Conservation (phyloP, 2,113 vertebrate species). For the Struthidea cinerea region DNA sequence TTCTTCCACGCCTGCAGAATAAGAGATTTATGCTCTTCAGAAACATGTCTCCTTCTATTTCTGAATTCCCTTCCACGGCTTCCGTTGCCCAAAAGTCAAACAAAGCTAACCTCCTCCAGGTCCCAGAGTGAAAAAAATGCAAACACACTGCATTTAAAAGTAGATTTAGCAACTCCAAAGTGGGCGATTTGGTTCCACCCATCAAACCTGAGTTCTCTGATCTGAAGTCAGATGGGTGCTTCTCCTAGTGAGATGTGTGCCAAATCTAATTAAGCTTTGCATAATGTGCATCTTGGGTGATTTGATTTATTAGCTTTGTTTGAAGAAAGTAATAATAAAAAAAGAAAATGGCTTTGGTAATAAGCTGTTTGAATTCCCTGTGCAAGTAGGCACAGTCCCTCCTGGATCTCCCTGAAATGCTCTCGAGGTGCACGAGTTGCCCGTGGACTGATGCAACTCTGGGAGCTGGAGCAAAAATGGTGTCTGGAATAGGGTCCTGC, state of each 20-base stretch:
- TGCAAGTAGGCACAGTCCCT: constrained; percentile 58
- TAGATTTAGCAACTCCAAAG: constrained; percentile 64
- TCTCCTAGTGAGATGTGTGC: constrained; percentile 27
- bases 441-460: not conserved
- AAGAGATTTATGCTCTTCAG: constrained; percentile 27
- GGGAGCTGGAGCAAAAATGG: not conserved
- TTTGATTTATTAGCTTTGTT: constrained; percentile 70
- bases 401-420: constrained; percentile 37
- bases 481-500: not conserved
- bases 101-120: constrained; percentile 38
- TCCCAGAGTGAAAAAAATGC: constrained; percentile 68
- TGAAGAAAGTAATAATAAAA: constrained; percentile 69
- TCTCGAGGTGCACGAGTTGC: not conserved
- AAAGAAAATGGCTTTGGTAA: constrained; percentile 62
- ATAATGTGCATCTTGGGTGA: constrained; percentile 36
- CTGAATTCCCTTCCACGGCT: constrained; percentile 32
- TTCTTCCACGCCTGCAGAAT: not conserved
- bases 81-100: constrained; percentile 49
- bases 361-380: constrained; percentile 58
- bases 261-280: constrained; percentile 41
- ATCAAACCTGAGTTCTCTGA: constrained; percentile 60
- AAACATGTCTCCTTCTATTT: not conserved
- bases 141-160: constrained; percentile 55
- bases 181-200: constrained; percentile 55
- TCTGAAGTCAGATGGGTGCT: constrained; percentile 50